phyloP scores from a whole-genome alignment of 1,140 invertebrate species.

The Panagrolaimus sp. region DNA sequence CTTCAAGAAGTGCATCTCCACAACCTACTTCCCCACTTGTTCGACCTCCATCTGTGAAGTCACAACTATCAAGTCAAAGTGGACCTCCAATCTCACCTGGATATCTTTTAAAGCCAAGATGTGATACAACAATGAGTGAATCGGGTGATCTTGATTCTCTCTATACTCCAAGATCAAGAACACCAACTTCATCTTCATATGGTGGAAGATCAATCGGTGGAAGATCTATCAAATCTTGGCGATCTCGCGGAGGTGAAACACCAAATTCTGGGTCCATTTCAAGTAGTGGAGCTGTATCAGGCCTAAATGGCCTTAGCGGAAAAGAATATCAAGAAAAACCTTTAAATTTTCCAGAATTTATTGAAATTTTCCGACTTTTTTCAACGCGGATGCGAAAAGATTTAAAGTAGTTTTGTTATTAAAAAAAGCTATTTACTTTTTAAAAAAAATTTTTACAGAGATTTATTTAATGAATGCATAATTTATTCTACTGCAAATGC shows the following conservation, averaged over 20 bases:
- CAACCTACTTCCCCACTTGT: conserved; percentile 57
- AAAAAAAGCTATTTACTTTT: conserved; percentile 63
- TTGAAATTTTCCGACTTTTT: conserved; percentile 82
- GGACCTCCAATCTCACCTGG: conserved; percentile 56
- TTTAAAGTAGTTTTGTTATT: conserved; percentile 74
- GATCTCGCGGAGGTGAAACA: conserved; percentile 56
- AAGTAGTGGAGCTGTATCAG: conserved; percentile 52
- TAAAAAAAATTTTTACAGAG: conserved; percentile 43
- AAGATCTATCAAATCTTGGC: conserved; percentile 64
- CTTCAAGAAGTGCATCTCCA: conserved; percentile 45
- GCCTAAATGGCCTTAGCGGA: conserved; percentile 44
- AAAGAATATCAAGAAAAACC: conserved; percentile 73
- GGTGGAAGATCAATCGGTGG: conserved; percentile 44
- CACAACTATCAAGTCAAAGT: conserved; percentile 51
- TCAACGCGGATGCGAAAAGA: conserved; percentile 74
- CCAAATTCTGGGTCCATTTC: conserved; percentile 57
- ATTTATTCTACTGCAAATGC: conserved; percentile 38
- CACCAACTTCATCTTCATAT: conserved; percentile 50
- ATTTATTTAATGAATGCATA: conserved; percentile 55
- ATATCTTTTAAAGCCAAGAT: conserved; percentile 53
- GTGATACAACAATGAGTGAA: conserved; percentile 53
- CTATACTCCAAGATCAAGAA: conserved; percentile 54
- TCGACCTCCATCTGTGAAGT: conserved; percentile 55
- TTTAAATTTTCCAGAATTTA: conserved; percentile 76
- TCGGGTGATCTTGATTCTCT: conserved; percentile 56